phyloP scores from a whole-genome alignment of 2,888 invertebrate species.

The Heliconius ismenius region DNA sequence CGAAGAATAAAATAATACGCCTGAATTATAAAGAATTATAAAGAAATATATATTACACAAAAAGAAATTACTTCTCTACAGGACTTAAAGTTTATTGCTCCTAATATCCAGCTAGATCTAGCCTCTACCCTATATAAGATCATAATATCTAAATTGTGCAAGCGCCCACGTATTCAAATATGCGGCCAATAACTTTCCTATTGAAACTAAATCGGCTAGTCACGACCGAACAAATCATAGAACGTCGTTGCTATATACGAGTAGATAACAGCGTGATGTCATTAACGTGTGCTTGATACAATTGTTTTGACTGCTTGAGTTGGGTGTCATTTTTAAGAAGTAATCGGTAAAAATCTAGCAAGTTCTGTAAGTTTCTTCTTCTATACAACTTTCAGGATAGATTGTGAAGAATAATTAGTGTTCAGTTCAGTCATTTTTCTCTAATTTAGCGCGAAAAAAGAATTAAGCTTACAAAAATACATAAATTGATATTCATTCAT shows the following conservation, averaged over 20 bases:
- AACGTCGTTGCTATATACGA: slow-evolving; percentile 44
- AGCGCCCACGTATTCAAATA: slow-evolving; percentile 77
- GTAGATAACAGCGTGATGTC: slow-evolving; percentile 46
- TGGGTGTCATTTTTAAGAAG: slow-evolving; percentile 35
- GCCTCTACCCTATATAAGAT: slow-evolving; percentile 50
- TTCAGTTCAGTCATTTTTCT: neutral
- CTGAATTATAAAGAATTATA: too few relatives aligned
- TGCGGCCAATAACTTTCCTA: slow-evolving; percentile 77
- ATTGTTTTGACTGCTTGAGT: slow-evolving; percentile 38
- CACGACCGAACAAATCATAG: slow-evolving; percentile 66
- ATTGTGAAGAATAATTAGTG: neutral
- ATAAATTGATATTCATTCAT: neutral
- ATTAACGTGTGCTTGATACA: slow-evolving; percentile 46
- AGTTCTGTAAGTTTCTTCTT: too few relatives aligned
- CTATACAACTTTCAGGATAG: too few relatives aligned
- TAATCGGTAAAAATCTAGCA: slow-evolving; percentile 1
- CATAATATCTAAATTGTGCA: slow-evolving; percentile 67
- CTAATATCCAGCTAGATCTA: slow-evolving; percentile 21
- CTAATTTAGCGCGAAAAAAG: neutral
- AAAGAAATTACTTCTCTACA: neutral
- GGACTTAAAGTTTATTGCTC: slow-evolving; percentile 27
- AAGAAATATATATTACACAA: neutral
- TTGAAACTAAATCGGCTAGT: slow-evolving; percentile 77
- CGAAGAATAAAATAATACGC: neutral
- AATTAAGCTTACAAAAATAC: neutral